A percentile compares a stretch with the other conserved stretches of the same genome.
These are phyloP conservation scores for Lottia scabra DNA, from an alignment of 2,888 invertebrate genomes.

Conservation along the genomic window DNA sequence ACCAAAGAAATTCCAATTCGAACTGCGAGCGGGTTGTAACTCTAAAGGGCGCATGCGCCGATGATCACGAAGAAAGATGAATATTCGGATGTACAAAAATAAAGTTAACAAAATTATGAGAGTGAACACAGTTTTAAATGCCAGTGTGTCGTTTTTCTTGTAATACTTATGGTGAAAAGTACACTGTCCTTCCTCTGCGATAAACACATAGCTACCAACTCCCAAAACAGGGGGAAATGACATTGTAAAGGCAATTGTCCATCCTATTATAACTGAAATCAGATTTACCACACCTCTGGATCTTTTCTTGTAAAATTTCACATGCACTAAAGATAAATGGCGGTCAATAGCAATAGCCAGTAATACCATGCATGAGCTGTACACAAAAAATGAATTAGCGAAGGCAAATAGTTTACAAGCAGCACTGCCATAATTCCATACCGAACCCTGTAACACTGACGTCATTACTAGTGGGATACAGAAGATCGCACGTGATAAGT, in stretches of 20 bases:
- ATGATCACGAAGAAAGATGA: slow-evolving; percentile 54
- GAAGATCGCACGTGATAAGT: slow-evolving; percentile 55
- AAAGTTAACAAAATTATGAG: slow-evolving; percentile 44
- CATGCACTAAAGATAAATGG: slow-evolving; percentile 50
- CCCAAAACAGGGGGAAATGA: slow-evolving; percentile 64
- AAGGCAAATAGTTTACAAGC: slow-evolving; percentile 61
- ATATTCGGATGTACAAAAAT: slow-evolving; percentile 56
- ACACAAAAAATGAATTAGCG: slow-evolving; percentile 60
- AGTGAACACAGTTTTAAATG: slow-evolving; percentile 56
- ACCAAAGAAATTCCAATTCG: slow-evolving; percentile 63
- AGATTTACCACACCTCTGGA: slow-evolving; percentile 52
- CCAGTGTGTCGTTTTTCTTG: slow-evolving; percentile 57
- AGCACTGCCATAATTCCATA: slow-evolving; percentile 55
- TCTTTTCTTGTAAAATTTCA: slow-evolving; percentile 52
- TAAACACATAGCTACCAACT: slow-evolving; percentile 56
- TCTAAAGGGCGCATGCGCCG: slow-evolving; percentile 59
- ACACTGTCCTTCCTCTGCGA: slow-evolving; percentile 58
- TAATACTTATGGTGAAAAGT: slow-evolving; percentile 57
- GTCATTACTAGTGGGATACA: slow-evolving; percentile 61
- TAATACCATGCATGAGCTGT: slow-evolving; percentile 52
- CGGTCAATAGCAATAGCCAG: slow-evolving; percentile 58
- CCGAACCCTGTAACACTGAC: slow-evolving; percentile 52
- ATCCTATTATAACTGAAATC: slow-evolving; percentile 49
- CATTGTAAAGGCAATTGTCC: slow-evolving; percentile 56
- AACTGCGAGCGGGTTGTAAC: slow-evolving; percentile 57